Base-by-base conservation (phyloP, 2,113 vertebrate species). In the Lasiurus cinereus region DNA sequence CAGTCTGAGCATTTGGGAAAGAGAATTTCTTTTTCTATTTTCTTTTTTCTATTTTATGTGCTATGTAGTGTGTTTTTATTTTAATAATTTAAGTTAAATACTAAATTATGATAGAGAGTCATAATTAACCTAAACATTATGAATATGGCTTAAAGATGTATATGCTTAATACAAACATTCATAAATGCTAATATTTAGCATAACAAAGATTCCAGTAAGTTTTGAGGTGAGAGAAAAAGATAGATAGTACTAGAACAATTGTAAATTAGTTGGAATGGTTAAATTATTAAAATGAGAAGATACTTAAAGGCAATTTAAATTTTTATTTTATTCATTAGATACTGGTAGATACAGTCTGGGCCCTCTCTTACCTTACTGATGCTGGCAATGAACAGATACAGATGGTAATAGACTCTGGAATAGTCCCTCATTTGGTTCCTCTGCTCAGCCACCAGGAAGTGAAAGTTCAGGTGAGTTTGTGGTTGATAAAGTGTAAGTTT, bases 351-450 rank as follows among this genome's bases (percentile, higher is more conserved):
- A 99, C 99, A 0, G 99, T 99, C 86, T 99, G 99, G 99, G 99
- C 99, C 2, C 99, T 99, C 85, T 99, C 99, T 43, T 99, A 99
- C 96, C 98, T 99, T 96, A 99, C 99, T 1, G 99, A 99, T 91
- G 99, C 99, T 92, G 99, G 99, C 87, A 99, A 99, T 19, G 99
- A 99, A 97, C 99, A 99, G 98, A 99, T 99, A 98, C 99, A 99
- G 98, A 99, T 99, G 99, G 99, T 99, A 94, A 99, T 99, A 85
- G 99, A 99, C 96, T 99, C 99, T 0, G 99, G 99, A 67, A 99
- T 99, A 70, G 99, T 99, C 94, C 99, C 99, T 92, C 99, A 99
- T 96, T 98, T 99, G 98, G 99, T 99, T 80, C 99, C 99, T 95
- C 99, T 99, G 83, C 99, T 99, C 97, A 99, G 99, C 97, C 99